Evolutionary conservation across 2,113 vertebrate genomes (phyloP).

Genomic region (Chaetorhynchus papuensis): DNA sequence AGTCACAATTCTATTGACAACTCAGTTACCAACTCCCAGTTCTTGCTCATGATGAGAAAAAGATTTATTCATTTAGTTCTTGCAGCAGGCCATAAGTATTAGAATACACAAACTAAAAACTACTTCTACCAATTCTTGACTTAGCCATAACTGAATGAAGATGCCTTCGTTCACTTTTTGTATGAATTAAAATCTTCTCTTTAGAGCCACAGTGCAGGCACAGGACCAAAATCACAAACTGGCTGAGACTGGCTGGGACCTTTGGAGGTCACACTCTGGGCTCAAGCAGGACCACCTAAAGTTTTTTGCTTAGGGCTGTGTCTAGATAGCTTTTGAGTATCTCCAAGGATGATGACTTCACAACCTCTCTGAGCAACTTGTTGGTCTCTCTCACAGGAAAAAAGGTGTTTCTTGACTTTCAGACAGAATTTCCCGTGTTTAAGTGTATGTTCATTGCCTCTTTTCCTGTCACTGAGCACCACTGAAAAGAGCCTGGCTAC

Average conservation of each 20-base stretch:
- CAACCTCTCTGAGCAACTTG: neutral
- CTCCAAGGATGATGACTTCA: neutral
- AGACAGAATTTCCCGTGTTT: neutral
- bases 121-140: neutral
- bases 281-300: neutral
- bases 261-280: neutral
- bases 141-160: neutral
- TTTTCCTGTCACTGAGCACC: neutral
- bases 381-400: neutral
- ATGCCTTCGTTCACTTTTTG: neutral
- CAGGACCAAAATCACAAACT: neutral
- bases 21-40: neutral
- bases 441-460: neutral
- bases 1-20: neutral
- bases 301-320: neutral
- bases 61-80: neutral
- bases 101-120: neutral
- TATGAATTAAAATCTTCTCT: neutral
- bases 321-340: neutral
- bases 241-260: neutral
- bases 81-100: neutral
- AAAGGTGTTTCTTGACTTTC: neutral
- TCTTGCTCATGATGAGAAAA: neutral
- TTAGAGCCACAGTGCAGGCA: neutral
- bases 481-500: neutral